A percentile compares a stretch with the other conserved stretches of the same genome.
phyloP scores from a whole-genome alignment of 2,888 invertebrate species.

The Hydropsyche betteni region DNA sequence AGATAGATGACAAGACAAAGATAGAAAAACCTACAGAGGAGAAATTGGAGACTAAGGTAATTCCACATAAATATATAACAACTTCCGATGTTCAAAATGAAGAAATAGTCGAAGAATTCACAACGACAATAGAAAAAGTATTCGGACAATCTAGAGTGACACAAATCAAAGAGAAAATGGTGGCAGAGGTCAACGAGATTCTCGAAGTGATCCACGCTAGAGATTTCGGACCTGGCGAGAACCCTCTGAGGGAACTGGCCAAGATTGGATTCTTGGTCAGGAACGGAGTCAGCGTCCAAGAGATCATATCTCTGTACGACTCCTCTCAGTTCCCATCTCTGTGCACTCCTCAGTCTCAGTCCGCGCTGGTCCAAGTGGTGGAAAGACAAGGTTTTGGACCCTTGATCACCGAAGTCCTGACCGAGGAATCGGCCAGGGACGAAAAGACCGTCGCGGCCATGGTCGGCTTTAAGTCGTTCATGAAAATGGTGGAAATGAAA shows the following conservation, averaged over 20 bases:
- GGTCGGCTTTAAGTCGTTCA: slow-evolving; percentile 85
- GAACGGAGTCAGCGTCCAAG: slow-evolving; percentile 77
- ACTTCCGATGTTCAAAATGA: slow-evolving; percentile 68
- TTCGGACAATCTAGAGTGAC: slow-evolving; percentile 66
- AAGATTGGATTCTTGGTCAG: slow-evolving; percentile 82
- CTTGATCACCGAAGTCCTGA: slow-evolving; percentile 81
- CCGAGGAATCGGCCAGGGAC: slow-evolving; percentile 81
- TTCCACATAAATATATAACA: slow-evolving; percentile 68
- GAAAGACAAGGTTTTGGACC: slow-evolving; percentile 85
- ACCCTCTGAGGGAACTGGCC: slow-evolving; percentile 81
- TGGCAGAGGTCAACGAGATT: slow-evolving; percentile 79
- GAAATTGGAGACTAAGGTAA: slow-evolving; percentile 63
- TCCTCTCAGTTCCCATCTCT: slow-evolving; percentile 82
- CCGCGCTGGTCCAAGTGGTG: slow-evolving; percentile 83
- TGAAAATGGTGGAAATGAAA: slow-evolving; percentile 84
- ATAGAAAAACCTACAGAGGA: slow-evolving; percentile 59
- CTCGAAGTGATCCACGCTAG: slow-evolving; percentile 78
- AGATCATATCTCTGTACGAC: slow-evolving; percentile 81
- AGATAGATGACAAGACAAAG: slow-evolving; percentile 66
- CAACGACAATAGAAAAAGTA: slow-evolving; percentile 67
- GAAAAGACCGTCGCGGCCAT: slow-evolving; percentile 81
- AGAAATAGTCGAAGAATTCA: slow-evolving; percentile 64
- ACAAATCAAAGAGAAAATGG: slow-evolving; percentile 68
- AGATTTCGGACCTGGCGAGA: slow-evolving; percentile 83
- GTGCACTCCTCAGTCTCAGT: slow-evolving; percentile 82